Conservation (phyloP, 1,140 invertebrate species). For the Papilio xuthus region DNA sequence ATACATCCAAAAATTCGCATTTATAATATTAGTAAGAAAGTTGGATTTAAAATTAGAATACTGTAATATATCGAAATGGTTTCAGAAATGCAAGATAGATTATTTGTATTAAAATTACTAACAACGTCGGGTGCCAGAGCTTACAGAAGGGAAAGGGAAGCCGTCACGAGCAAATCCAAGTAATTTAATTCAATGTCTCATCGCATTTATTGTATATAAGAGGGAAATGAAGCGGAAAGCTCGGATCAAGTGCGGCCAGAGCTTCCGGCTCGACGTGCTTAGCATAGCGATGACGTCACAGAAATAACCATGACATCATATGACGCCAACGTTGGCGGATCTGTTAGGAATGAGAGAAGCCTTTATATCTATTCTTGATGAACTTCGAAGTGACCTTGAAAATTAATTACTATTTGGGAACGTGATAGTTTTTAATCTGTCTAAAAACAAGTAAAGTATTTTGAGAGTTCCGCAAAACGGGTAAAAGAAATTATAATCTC, state of each 20-base stretch:
- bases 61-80: background rate
- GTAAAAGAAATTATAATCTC: no score
- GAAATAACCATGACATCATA: background rate
- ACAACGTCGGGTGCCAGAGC: background rate
- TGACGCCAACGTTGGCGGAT: background rate
- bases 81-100: background rate
- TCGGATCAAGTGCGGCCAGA: conserved; percentile 23
- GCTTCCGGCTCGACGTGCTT: conserved; percentile 25
- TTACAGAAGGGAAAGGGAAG: background rate
- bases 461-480: no score
- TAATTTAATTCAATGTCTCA: conserved; percentile 20
- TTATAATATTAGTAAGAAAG: no score
- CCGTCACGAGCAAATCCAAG: conserved; percentile 20
- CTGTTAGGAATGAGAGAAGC: no score
- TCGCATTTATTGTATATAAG: conserved; percentile 29
- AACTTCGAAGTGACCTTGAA: no score
- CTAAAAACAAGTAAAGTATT: no score
- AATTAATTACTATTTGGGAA: no score
- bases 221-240: conserved; percentile 33
- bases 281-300: conserved; percentile 28
- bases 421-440: no score
- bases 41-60: no score
- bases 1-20: no score
- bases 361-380: background rate
- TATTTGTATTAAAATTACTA: conserved; percentile 3